Conservation (phyloP, 2,797 vertebrate species). For the Tauraco hartlaubi region DNA sequence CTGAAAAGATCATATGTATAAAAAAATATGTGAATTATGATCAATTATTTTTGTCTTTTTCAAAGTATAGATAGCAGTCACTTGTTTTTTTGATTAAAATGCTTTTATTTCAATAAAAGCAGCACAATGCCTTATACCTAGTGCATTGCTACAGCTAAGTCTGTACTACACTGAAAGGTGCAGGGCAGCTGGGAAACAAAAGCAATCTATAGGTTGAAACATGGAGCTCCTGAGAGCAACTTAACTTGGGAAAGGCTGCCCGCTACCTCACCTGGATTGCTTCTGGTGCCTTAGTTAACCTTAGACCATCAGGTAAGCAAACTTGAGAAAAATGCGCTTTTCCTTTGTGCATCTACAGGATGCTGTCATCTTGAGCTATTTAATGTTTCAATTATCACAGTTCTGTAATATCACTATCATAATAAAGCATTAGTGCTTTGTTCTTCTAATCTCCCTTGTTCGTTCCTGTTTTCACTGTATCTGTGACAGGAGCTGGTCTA, state of each 20-base stretch:
- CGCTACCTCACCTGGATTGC: fast-evolving
- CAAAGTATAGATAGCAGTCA: not conserved
- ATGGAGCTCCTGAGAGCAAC: not conserved
- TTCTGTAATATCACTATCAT: not conserved
- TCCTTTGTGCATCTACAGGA: not conserved
- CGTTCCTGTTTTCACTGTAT: not conserved
- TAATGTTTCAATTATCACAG: not conserved
- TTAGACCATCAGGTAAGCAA: not conserved
- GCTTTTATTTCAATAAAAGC: not conserved
- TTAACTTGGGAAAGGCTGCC: not conserved
- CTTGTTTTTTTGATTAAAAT: not conserved
- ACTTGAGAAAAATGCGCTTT: fast-evolving
- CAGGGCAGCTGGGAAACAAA: not conserved
- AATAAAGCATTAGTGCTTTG: not conserved
- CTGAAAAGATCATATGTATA: not conserved
- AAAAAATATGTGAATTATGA: not conserved
- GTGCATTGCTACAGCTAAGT: not conserved
- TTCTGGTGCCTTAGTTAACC: not conserved
- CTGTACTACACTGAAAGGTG: not conserved
- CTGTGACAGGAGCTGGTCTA: not conserved
- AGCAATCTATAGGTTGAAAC: not conserved
- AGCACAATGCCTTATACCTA: not conserved
- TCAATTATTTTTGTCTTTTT: not conserved
- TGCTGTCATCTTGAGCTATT: not conserved
- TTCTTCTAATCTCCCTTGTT: not conserved